phyloP scores from a whole-genome alignment of 1,140 invertebrate genomes.

The Drosophila murphyi region DNA sequence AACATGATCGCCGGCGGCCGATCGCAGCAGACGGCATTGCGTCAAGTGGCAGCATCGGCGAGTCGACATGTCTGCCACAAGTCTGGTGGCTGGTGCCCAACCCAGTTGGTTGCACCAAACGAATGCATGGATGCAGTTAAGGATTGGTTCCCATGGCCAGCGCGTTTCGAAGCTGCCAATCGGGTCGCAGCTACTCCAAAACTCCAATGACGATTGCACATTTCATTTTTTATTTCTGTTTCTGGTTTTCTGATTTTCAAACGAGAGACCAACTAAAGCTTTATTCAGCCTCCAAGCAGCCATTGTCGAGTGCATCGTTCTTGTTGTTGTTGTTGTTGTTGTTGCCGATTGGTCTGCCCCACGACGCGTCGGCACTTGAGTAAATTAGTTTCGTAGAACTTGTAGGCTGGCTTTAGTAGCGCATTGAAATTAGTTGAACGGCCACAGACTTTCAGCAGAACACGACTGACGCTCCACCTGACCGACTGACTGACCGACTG shows the following conservation, averaged over 20 bases:
- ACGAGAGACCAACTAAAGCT: conserved; percentile 26
- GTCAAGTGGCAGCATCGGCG: conserved; percentile 76
- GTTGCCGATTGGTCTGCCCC: conserved; percentile 31
- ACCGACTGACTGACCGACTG: background rate
- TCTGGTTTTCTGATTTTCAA: background rate
- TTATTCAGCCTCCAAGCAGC: conserved; percentile 39
- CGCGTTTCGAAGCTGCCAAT: conserved; percentile 49
- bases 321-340: conserved; percentile 3
- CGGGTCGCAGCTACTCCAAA: conserved; percentile 52
- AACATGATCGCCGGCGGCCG: conserved; percentile 55
- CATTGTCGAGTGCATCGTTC: conserved; percentile 51
- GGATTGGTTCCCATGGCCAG: conserved; percentile 28
- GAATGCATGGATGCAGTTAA: conserved; percentile 5
- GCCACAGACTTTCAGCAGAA: background rate
- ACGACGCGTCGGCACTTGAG: conserved; percentile 66
- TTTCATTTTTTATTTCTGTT: conserved; percentile 20
- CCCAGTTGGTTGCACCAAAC: conserved; percentile 6
- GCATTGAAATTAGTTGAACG: conserved; percentile 35
- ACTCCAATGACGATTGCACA: conserved; percentile 57
- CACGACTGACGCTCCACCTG: background rate
- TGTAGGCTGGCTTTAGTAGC: conserved; percentile 48
- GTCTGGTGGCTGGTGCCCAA: conserved; percentile 41
- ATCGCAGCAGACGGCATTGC: conserved; percentile 66
- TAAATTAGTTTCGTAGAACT: conserved; percentile 83
- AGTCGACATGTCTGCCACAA: conserved; percentile 73